Evolutionary conservation across 2,113 vertebrate genomes (phyloP), one percentile per base, ranked within the genome.

Genomic region (Albula goreensis): DNA sequence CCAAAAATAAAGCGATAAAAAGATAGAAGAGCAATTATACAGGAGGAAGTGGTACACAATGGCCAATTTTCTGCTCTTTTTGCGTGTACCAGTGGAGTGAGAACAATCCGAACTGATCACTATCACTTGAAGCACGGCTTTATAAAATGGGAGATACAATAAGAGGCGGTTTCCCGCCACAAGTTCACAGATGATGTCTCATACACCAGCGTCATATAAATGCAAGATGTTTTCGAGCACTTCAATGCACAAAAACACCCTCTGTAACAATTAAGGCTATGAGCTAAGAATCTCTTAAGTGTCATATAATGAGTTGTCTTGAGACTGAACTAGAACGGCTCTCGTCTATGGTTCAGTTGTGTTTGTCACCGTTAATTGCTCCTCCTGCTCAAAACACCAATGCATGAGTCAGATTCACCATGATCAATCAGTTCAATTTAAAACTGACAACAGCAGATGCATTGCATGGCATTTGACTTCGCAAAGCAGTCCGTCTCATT

Each of bases 31-130:
- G 86, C 89, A 92, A 94, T 93, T 91, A 91, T 90, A 89, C 82
- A 83, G 84, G 89, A 95, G 95, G 95, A 96, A 95, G 91, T 81
- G 0, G 86, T 85, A 90, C 94, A 96, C 95, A 95, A 95, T 95
- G 94, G 93, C 89, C 66, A 91, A 93, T 93, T 92, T 93, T 89
- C 60, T 11, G 63, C 57, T 57, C 85, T 87, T 91, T 31, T 87
- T 85, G 86, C 17, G 78, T 85, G 87, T 89, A 81, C 17, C 9
- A 25, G 22, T 52, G 19, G 11, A 52, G 50, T 81, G 80, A 51
- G 49, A 81, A n/a, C 22, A 52, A 53, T 53, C 10, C 19, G 80
- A n/a, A 17, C 22, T 22, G 80, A n/a, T 81, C 22, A 52, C 49
- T 81, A 51, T 52, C 49, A 52, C n/a, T 52, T 50, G 50, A 81